Conservation (phyloP, 2,797 vertebrate species). For the Mastacembelus armatus region DNA sequence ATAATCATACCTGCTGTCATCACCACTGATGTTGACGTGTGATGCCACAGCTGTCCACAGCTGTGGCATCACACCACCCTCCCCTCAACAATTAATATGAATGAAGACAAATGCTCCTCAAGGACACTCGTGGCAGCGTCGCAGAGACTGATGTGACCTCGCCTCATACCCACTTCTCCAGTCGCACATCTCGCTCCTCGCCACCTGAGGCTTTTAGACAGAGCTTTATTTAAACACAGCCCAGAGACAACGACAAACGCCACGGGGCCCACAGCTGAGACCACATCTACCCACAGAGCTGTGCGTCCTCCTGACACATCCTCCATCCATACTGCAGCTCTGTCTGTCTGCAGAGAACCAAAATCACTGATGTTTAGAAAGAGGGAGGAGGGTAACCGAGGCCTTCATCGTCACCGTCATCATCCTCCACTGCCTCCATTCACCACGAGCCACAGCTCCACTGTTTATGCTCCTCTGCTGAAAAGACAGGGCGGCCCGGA, state of each 20-base stretch:
- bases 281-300: conserved; percentile 30
- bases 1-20: neutral
- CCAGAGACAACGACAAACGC: conserved; percentile 43
- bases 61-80: too few species aligned
- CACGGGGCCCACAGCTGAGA: conserved; percentile 64
- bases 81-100: neutral
- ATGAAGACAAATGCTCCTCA: neutral
- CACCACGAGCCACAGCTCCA: neutral
- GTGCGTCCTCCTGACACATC: conserved; percentile 31
- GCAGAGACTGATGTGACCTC: conserved; percentile 14
- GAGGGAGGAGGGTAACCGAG: too few species aligned
- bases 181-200: conserved; percentile 51
- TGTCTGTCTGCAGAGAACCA: neutral
- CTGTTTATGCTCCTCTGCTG: neutral
- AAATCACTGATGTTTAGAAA: neutral
- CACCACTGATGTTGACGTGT: neutral
- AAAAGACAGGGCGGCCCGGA: conserved; percentile 20
- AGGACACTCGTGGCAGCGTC: conserved; percentile 7
- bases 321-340: conserved; percentile 5
- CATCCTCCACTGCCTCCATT: neutral
- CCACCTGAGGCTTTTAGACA: conserved; percentile 50
- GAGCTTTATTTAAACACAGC: conserved; percentile 72
- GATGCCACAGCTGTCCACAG: too few species aligned
- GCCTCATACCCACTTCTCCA: conserved; percentile 18
- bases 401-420: too few species aligned